phyloP scores from a whole-genome alignment of 2,113 vertebrate species.

The Todiramphus saurophagus region DNA sequence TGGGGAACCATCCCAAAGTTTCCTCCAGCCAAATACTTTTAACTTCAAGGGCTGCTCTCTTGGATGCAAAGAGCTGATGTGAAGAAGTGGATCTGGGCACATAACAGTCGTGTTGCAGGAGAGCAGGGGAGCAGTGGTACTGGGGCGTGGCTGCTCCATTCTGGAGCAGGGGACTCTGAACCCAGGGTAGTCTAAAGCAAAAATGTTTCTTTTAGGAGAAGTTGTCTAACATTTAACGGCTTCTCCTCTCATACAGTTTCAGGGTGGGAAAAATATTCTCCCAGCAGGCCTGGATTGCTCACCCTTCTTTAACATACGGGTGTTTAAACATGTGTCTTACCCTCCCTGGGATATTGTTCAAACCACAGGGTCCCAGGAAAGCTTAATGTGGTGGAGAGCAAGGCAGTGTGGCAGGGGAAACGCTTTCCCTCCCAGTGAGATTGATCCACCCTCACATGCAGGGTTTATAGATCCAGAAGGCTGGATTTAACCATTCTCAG shows the following conservation, averaged over 20 bases:
- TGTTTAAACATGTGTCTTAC: background rate
- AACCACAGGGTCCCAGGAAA: background rate
- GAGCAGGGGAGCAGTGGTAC: background rate
- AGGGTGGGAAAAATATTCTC: background rate
- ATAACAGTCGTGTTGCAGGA: fast-evolving
- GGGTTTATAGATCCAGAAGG: background rate
- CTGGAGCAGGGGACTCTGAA: fast-evolving
- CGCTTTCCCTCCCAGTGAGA: fast-evolving
- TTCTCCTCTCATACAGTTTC: background rate
- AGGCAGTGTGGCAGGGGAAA: background rate
- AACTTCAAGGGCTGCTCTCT: background rate
- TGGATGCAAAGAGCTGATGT: background rate
- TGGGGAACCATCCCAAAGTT: background rate
- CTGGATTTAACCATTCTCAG: background rate
- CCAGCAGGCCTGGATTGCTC: background rate
- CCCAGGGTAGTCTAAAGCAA: background rate
- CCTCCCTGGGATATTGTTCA: background rate
- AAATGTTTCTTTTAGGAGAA: background rate
- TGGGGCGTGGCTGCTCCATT: fast-evolving
- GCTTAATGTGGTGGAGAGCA: background rate
- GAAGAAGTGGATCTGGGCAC: background rate
- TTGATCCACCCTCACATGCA: background rate
- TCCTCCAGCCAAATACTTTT: background rate
- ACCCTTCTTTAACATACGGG: background rate
- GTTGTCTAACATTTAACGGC: background rate